These are phyloP conservation scores for Zapus hudsonius DNA, from an alignment of 2,113 vertebrate species.

Conservation along the genomic window DNA sequence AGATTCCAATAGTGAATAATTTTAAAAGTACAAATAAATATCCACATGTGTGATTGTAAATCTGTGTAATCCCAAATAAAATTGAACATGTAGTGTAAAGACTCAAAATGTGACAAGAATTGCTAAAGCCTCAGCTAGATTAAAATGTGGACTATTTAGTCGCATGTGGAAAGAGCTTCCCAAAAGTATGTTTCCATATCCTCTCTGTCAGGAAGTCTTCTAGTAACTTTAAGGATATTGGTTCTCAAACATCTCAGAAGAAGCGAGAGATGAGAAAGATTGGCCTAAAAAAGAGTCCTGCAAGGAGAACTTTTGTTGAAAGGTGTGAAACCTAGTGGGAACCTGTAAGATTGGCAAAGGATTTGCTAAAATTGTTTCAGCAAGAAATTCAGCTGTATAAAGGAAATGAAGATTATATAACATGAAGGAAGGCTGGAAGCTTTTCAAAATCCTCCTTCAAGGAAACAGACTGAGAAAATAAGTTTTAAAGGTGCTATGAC, in stretches of 20 bases:
- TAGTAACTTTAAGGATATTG: not conserved
- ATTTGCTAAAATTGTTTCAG: not conserved
- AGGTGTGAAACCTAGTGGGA: not conserved
- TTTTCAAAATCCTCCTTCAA: not conserved
- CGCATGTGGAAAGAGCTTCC: not conserved
- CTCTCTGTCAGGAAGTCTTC: not conserved
- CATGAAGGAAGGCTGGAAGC: not conserved
- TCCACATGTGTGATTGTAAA: not conserved
- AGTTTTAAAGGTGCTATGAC: not conserved
- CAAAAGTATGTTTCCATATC: not conserved
- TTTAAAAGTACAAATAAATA: not conserved
- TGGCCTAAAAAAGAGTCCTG: not conserved
- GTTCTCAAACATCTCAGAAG: too few relatives aligned
- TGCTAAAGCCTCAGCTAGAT: not conserved
- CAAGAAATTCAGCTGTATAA: not conserved
- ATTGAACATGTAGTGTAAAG: not conserved
- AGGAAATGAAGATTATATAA: not conserved
- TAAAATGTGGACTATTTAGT: not conserved
- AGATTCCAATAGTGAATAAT: not conserved
- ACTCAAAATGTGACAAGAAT: accelerated
- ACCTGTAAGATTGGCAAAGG: not conserved
- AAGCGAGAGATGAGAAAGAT: not conserved
- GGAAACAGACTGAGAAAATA: not conserved
- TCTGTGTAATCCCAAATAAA: not conserved
- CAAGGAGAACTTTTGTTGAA: not conserved